A percentile compares a stretch with the other conserved stretches of the same genome.
These are phyloP conservation scores for Morpho achilles DNA, from an alignment of 2,888 invertebrate species.

Conservation along the genomic window DNA sequence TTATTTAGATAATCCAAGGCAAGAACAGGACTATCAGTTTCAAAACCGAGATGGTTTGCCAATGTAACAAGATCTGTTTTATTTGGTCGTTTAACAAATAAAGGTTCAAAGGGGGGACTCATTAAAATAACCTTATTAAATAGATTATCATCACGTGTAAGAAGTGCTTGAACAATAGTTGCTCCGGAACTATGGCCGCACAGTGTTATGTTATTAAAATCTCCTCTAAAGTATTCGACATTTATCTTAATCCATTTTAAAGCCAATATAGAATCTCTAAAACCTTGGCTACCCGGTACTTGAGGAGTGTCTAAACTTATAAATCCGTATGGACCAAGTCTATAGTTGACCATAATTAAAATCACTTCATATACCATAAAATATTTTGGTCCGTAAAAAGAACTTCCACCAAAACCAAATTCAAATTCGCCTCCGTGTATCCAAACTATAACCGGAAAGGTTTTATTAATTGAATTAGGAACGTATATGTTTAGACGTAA, in stretches of 20 bases:
- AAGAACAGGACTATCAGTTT: not conserved
- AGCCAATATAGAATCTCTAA: constrained; percentile 39
- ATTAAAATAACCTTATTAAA: not conserved
- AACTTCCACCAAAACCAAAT: constrained; percentile 38
- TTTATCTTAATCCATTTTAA: constrained; percentile 41
- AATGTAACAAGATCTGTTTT: not conserved
- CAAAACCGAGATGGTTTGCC: not conserved
- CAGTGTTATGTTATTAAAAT: constrained; percentile 34
- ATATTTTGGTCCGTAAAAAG: constrained; percentile 38
- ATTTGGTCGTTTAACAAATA: not conserved
- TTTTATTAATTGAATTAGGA: constrained; percentile 42
- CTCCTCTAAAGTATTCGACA: constrained; percentile 39
- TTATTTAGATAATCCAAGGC: not conserved
- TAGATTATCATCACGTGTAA: not conserved
- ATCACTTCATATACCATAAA: constrained; percentile 33
- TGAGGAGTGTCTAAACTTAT: constrained; percentile 36
- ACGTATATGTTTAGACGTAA: constrained; percentile 81
- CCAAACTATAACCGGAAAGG: constrained; percentile 51
- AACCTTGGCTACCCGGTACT: constrained; percentile 43
- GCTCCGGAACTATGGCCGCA: constrained; percentile 34
- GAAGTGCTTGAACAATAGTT: not conserved
- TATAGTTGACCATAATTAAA: constrained; percentile 39
- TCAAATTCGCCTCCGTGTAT: constrained; percentile 54
- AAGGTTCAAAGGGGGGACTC: not conserved
- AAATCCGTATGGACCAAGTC: constrained; percentile 40